These are phyloP conservation scores for Festucalex cinctus DNA, from an alignment of 2,113 vertebrate species.

Conservation along the genomic window DNA sequence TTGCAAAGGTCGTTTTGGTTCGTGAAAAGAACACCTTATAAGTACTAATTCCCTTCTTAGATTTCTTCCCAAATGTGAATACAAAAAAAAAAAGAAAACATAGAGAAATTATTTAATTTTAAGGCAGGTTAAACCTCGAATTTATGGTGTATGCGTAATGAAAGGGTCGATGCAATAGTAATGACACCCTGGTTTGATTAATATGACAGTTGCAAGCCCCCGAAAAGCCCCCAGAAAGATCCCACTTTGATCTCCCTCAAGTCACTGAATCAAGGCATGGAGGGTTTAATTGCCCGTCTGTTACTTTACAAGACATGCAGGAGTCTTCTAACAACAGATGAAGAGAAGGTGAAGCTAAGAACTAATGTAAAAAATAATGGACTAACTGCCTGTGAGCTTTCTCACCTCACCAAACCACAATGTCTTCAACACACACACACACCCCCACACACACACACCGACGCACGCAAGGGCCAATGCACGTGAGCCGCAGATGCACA, in stretches of 20 bases:
- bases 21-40: background rate
- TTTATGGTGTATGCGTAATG: constrained; percentile 47
- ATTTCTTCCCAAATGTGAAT: background rate
- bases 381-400: constrained; percentile 13
- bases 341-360: constrained; percentile 28
- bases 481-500: constrained; percentile 49
- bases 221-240: constrained; percentile 58
- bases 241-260: constrained; percentile 66
- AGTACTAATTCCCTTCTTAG: background rate
- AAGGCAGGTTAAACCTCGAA: constrained; percentile 29
- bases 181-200: constrained; percentile 68
- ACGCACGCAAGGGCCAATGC: constrained; percentile 1
- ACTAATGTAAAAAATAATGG: constrained; percentile 31
- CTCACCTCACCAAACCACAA: constrained; percentile 16
- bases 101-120: constrained; percentile 17
- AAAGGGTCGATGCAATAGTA: constrained; percentile 55
- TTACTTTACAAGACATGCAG: constrained; percentile 50
- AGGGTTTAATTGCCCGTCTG: constrained; percentile 67
- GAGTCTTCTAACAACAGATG: constrained; percentile 39
- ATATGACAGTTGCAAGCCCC: constrained; percentile 53
- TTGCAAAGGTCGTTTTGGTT: background rate
- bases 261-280: constrained; percentile 59
- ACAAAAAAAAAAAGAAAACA: background rate
- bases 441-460: background rate
- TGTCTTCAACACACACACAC: constrained; percentile 6